These are phyloP conservation scores for Lemur catta DNA, from an alignment of 2,797 vertebrate species.

Conservation along the genomic window DNA sequence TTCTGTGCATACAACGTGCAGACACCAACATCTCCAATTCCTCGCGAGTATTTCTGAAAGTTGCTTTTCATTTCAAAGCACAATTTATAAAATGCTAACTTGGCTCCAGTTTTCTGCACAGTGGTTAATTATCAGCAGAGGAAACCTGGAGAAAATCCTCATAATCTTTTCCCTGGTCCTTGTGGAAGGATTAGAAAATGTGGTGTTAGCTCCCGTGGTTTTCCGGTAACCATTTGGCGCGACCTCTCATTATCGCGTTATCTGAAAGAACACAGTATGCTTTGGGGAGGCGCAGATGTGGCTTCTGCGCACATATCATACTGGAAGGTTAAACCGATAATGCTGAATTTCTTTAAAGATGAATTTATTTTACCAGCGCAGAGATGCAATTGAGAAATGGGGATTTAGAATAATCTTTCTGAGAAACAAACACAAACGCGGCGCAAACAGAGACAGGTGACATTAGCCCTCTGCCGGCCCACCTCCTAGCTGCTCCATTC, in stretches of 20 bases:
- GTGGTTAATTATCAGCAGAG: background rate
- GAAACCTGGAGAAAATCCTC: background rate
- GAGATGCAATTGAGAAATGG: slow-evolving; percentile 55
- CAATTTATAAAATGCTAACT: background rate
- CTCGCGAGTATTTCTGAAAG: background rate
- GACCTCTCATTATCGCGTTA: slow-evolving; percentile 5
- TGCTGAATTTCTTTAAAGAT: slow-evolving; percentile 33
- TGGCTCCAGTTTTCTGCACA: background rate
- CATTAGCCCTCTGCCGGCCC: background rate
- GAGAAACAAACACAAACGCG: slow-evolving; percentile 71
- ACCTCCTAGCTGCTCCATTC: slow-evolving; percentile 27
- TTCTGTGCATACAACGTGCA: fast-evolving
- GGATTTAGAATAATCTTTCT: slow-evolving; percentile 56
- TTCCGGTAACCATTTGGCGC: background rate
- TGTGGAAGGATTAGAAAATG: background rate
- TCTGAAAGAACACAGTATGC: background rate
- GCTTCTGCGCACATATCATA: background rate
- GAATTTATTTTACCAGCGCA: slow-evolving; percentile 1
- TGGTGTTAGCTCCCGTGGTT: fast-evolving
- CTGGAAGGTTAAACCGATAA: slow-evolving; percentile 56
- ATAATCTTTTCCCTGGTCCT: background rate
- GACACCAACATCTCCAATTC: fast-evolving
- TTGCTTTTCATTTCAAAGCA: background rate
- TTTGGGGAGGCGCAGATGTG: background rate
- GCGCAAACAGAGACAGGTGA: slow-evolving; percentile 39